Base-by-base conservation (phyloP, 2,113 vertebrate genomes). In the Nibea coibor region DNA sequence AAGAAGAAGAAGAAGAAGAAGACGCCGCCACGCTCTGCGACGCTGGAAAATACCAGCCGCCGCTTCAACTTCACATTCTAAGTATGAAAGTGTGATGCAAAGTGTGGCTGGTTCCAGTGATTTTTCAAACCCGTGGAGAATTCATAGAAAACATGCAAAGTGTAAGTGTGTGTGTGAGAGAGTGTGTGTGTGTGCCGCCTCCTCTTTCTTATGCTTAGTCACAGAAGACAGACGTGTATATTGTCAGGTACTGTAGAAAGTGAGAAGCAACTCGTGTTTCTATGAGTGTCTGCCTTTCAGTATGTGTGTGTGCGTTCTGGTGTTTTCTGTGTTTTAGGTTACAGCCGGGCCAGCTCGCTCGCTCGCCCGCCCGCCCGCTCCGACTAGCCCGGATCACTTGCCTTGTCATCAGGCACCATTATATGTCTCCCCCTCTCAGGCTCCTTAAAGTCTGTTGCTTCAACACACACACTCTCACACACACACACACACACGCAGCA, bases 371-470 rank as follows among this genome's bases (percentile, higher is more conserved):
- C 78, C 42, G 48, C 48, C 9, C 1, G 65, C 75, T 70, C 71
- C 75, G 20, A 68, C 47, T 15, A 24, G 69, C 84, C 78, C 76
- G 10, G 85, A 82, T 87, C 85, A 16, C 88, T 85, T 51, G 72
- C 76, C 90, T 88, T 89, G 92, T 93, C 91, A 91, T 89, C 88
- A 73, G 84, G 87, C 83, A 64, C 86, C 86, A 90, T 92, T 92
- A 89, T 71, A 89, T 17, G 51, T 43, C 82, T 82, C 80, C 84
- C 61, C 82, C 58, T 83, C 71, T 65, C 71, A 67, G 90, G 88
- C 91, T 91, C 89, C 90, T 89, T 90, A 50, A 78, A 88, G 90
- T 92, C 91, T 92, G 81, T 87, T 75, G 59, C 78, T 53, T 54
- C 78, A 43, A 72, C 78, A 69, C 77, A 75, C 70, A 65, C 72